Evolutionary conservation across 1,140 invertebrate genomes (phyloP), one percentile per base, ranked within the genome.

Genomic region (Chlorops oryzae): DNA sequence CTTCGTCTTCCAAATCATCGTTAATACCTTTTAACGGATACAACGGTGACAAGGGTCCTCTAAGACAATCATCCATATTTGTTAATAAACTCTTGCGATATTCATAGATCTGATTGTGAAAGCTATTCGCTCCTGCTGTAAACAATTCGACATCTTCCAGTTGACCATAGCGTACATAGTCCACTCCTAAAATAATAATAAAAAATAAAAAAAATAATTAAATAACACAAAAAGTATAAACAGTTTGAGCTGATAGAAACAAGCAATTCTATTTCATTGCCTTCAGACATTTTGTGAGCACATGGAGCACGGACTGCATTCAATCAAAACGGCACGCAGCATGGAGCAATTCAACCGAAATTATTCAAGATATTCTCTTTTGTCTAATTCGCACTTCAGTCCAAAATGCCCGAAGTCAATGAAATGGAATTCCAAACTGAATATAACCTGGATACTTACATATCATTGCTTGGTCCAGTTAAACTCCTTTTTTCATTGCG

Each of bases 261-360:
- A 59, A 51, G 62, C 59, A 52, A 56, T 65, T 66, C 59, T 56
- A 62, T 66, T 65, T 64, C 64, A 67, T 66, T 67, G 64, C 63
- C 63, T 60, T 55, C 41, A 45, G 51, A 59, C 63, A 64, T 64
- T 64, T 66, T 61, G 46, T 44, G 2, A 59, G 64, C 64, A 67
- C 64, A 67, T 67, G 64, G 64, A 67, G 61, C 47, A 64, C 57
- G 54, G 56, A n/a, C n/a, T n/a, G n/a, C n/a, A n/a, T n/a, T n/a
- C n/a, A n/a, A n/a, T n/a, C n/a, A n/a, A n/a, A n/a, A n/a, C n/a
- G n/a, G n/a, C n/a, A n/a, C n/a, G n/a, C n/a, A n/a, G n/a, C n/a
- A n/a, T n/a, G n/a, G n/a, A n/a, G n/a, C n/a, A n/a, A n/a, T n/a
- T n/a, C n/a, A n/a, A n/a, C n/a, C n/a, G n/a, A n/a, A n/a, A n/a